Percentiles rank a stretch among this genome's conserved stretches.
Evolutionary conservation across 2,113 vertebrate species (phyloP).

Genomic region (Penelope pileata): DNA sequence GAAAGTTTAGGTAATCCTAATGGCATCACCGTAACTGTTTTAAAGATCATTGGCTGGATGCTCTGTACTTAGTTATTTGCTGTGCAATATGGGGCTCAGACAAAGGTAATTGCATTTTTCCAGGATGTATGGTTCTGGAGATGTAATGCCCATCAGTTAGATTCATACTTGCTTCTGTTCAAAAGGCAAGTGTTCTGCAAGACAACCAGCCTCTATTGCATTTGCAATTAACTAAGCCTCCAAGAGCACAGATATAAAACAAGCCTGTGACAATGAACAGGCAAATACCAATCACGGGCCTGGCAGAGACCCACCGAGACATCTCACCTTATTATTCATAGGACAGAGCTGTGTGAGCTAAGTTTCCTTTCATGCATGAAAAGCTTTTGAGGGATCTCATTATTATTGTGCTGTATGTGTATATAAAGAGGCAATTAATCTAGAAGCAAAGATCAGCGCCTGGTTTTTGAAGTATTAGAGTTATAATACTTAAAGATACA

Average conservation of each 20-base stretch:
- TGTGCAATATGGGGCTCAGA: neutral
- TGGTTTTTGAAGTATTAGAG: neutral
- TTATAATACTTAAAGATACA: neutral
- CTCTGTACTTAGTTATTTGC: rapidly evolving
- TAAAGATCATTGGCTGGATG: neutral
- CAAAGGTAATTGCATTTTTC: neutral
- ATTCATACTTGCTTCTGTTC: neutral
- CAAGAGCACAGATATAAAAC: neutral
- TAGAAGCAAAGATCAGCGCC: neutral
- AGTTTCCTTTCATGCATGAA: constrained; percentile 44
- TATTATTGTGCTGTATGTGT: constrained; percentile 9
- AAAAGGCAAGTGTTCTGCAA: neutral
- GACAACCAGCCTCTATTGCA: neutral
- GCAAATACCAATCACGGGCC: neutral
- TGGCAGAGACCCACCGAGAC: neutral
- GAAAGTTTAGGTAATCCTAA: neutral
- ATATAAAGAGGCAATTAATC: neutral
- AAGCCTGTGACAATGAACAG: neutral
- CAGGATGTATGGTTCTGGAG: too few species aligned
- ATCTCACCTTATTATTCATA: constrained; percentile 28
- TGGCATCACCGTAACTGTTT: neutral
- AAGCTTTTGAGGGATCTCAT: constrained; percentile 43
- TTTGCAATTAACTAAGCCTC: constrained; percentile 9
- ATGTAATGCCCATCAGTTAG: neutral
- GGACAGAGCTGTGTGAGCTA: constrained; percentile 1